Base-by-base conservation (phyloP, 2,888 invertebrate species). In the Andrena marginata region DNA sequence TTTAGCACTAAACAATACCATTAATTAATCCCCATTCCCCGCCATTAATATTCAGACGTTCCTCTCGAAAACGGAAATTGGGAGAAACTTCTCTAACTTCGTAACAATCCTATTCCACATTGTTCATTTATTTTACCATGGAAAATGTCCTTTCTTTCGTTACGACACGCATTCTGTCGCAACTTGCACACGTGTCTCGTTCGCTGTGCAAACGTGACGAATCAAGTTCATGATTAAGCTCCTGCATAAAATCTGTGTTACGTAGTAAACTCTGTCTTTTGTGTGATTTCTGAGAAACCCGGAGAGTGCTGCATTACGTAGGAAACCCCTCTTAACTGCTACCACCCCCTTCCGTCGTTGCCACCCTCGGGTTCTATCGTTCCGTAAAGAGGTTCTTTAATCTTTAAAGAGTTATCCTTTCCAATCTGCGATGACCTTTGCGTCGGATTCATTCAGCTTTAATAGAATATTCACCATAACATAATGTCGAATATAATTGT, bases 241-340 rank as follows among this genome's bases (percentile, higher is more conserved):
- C 8, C 2, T 20, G 16, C 13, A 26, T 42, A 35, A 56, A 62
- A 67, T 42, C 54, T 33, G n/a, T 71, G 63, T 74, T 77, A 77
- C 69, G 64, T 56, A 33, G 42, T 0, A 26, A 54, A 65, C 42
- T n/a, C 13, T 49, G 35, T 70, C 49, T 56, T 73, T 69, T 79
- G 67, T 49, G 63, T 81, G 80, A 87, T 85, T 81, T 85, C 64
- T 77, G 23, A 75, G 54, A 89, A 88, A 73, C 89, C 90, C 51
- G 60, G 56, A 5, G 10, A 85, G 56, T 84, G 88, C 69, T n/a
- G 77, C 69, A 73, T 88, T 84, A 85, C 31, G 69, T 67, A 33
- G 65, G 82, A 88, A 88, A 88, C 77, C 82, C 23, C 79, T 80
- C 51, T 72, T 51, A 68, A 60, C 13, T 51, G 23, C 60, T 42